A percentile compares a stretch with the other conserved stretches of the same genome.
Evolutionary conservation across 1,140 invertebrate genomes (phyloP).

Genomic region (Drosophila simulans): DNA sequence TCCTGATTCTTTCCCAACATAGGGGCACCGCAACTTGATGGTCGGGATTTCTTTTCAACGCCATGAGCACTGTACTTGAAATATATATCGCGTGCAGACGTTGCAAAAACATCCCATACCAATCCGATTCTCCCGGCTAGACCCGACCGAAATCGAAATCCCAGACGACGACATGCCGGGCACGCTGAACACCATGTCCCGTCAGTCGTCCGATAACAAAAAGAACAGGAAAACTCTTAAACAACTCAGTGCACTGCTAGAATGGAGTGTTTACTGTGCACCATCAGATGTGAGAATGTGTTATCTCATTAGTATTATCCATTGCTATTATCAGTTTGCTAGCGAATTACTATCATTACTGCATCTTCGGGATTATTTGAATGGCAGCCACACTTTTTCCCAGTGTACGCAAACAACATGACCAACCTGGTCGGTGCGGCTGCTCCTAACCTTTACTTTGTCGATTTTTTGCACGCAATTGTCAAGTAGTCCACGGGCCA

Average conservation of each 20-base stretch:
- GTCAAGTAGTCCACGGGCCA: constrained; percentile 67
- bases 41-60: constrained; percentile 15
- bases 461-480: constrained; percentile 72
- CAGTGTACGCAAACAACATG: constrained; percentile 29
- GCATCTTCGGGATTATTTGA: too few relatives aligned
- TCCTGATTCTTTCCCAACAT: constrained; percentile 13
- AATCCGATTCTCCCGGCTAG: constrained; percentile 12
- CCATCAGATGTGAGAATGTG: too few relatives aligned
- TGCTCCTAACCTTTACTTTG: constrained; percentile 18
- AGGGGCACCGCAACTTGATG: constrained; percentile 58
- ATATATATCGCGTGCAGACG: constrained; percentile 74
- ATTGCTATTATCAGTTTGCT: too few relatives aligned
- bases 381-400: not conserved
- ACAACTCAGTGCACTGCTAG: constrained; percentile 45
- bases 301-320: too few relatives aligned
- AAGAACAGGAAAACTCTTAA: constrained; percentile 42
- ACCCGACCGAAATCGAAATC: constrained; percentile 65
- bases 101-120: constrained; percentile 52
- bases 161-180: constrained; percentile 51
- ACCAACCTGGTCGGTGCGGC: constrained; percentile 13
- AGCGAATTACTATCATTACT: too few relatives aligned
- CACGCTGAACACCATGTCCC: constrained; percentile 19
- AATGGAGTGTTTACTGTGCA: not conserved
- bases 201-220: constrained; percentile 1
- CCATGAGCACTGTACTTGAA: constrained; percentile 41